phyloP scores from a whole-genome alignment of 2,113 vertebrate species.

The Recurvirostra avosetta region DNA sequence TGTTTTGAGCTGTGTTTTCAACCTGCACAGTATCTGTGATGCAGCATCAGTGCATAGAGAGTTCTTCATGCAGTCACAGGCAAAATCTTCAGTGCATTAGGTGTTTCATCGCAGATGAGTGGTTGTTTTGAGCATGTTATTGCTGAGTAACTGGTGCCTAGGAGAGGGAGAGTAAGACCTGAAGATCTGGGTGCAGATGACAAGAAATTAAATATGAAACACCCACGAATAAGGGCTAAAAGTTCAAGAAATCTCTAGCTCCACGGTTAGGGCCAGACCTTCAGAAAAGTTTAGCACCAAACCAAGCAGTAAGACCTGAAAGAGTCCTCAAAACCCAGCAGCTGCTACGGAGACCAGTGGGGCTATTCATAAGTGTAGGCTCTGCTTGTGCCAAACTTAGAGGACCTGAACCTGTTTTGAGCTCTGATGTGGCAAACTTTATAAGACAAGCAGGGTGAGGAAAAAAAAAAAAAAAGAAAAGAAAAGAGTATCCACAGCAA shows the following conservation, averaged over 20 bases:
- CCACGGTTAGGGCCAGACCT: background rate
- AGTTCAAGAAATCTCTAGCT: background rate
- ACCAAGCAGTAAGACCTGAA: background rate
- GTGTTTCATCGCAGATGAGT: background rate
- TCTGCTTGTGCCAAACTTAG: background rate
- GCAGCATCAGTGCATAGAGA: background rate
- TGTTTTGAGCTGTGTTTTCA: background rate
- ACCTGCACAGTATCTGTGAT: background rate
- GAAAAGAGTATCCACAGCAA: conserved; percentile 10
- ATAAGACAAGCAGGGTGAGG: background rate
- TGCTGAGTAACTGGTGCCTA: background rate
- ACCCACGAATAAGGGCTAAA: background rate
- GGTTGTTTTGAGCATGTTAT: background rate
- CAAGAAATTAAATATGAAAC: background rate
- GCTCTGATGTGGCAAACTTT: background rate
- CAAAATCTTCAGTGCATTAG: background rate
- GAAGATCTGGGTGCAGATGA: background rate
- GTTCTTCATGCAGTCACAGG: background rate
- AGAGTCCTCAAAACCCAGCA: background rate
- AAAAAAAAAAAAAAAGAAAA: background rate
- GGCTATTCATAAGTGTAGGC: background rate
- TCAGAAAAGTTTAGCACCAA: background rate
- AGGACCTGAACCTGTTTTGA: background rate
- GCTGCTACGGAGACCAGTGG: background rate
- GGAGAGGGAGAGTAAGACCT: background rate